phyloP scores from a whole-genome alignment of 1,140 invertebrate species.

The Periplaneta americana region DNA sequence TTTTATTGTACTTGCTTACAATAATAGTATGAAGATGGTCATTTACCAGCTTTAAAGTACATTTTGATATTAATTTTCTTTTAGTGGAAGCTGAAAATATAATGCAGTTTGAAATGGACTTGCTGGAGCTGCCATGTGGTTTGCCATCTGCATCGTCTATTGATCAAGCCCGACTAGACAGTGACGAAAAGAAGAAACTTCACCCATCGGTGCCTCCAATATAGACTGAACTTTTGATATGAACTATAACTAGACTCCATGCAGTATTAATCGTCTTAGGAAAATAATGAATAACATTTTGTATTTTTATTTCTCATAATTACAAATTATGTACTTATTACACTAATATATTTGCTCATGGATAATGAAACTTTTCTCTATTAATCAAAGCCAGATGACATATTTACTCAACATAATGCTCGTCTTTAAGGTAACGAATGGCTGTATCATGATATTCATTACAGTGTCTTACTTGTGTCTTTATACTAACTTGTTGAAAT shows the following conservation, averaged over 20 bases:
- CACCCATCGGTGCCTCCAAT: conserved; percentile 39
- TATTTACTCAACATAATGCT: neutral
- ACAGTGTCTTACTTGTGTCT: neutral
- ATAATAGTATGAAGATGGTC: too few relatives aligned
- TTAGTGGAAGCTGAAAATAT: conserved; percentile 78
- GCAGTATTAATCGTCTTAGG: too few relatives aligned
- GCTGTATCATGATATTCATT: neutral
- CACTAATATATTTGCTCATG: too few relatives aligned
- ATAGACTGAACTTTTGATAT: neutral
- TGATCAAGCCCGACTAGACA: conserved; percentile 56
- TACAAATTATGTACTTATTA: too few relatives aligned
- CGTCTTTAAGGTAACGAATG: neutral
- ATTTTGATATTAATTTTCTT: too few relatives aligned
- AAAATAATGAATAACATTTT: neutral
- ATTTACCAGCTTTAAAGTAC: too few relatives aligned
- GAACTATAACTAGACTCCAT: too few relatives aligned
- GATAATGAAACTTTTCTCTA: too few relatives aligned
- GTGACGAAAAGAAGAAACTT: conserved; percentile 59
- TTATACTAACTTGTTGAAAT: neutral
- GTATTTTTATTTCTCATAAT: neutral
- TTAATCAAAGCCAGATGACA: too few relatives aligned
- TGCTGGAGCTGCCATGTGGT: conserved; percentile 61
- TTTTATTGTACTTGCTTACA: too few relatives aligned
- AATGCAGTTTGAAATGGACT: conserved; percentile 60
- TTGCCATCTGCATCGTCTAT: conserved; percentile 60